Evolutionary conservation across 2,797 vertebrate species (phyloP).

Genomic region (Pangasius macronema): DNA sequence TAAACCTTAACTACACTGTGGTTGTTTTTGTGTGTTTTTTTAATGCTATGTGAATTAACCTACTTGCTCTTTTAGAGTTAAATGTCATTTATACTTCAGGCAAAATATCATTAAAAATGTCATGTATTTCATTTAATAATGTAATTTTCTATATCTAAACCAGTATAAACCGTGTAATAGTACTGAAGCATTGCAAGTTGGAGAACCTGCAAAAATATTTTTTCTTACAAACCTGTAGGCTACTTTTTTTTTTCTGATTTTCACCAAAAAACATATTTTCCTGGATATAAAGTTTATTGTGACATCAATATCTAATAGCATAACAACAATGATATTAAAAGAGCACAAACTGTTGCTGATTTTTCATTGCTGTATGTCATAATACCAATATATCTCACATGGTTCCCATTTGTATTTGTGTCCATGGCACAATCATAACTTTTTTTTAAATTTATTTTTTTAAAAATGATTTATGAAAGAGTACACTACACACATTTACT

Average conservation of each 20-base stretch:
- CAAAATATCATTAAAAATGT: background rate
- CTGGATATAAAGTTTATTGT: background rate
- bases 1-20: background rate
- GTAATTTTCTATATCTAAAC: background rate
- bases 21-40: background rate
- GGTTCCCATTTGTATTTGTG: background rate
- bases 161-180: background rate
- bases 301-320: background rate
- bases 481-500: background rate
- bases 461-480: background rate
- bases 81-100: background rate
- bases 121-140: background rate
- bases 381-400: background rate
- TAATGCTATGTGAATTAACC: background rate
- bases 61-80: background rate
- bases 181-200: background rate
- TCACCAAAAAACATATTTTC: background rate
- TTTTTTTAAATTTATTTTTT: background rate
- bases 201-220: background rate
- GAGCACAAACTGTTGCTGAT: background rate
- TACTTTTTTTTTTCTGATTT: background rate
- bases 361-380: background rate
- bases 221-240: background rate
- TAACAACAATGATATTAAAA: background rate
- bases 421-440: background rate